Evolutionary conservation across 2,113 vertebrate genomes (phyloP), one percentile per base, ranked within the genome.

Genomic region (Amphiprion percula): DNA sequence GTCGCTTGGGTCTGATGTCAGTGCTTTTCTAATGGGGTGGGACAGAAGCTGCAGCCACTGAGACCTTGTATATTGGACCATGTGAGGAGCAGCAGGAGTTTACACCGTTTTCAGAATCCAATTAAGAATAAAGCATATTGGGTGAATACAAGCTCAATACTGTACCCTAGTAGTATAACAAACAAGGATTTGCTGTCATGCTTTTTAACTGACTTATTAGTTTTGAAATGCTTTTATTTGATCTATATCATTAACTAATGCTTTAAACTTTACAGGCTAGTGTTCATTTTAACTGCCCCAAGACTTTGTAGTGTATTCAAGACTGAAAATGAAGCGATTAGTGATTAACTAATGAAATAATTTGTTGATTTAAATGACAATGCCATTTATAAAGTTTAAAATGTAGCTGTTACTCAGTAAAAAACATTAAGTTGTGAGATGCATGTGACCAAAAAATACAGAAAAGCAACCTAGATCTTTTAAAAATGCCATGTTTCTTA

Each of bases 61-160:
- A 56, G 68, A 66, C 75, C 71, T 24, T 74, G 55, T 37, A 54
- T 58, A 77, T 14, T 83, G 60, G 58, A 30, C 52, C 17, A 7
- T 49, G 70, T 11, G 59, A 65, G 53, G 8, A 1, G 37, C 3
- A 88, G 65, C 75, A 77, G 80, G 83, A 83, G 81, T 53, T 86
- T 80, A 61, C 80, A 85, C 80, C 64, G 33, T 19, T 60, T 62
- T 82, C 71, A 60, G 73, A 76, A 81, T 83, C 80, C 74, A 88
- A 86, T 88, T 88, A 87, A 68, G 59, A 74, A 67, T 77, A 72
- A 54, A 70, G 39, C 41, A 47, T 58, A 30, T 12, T 68, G 74
- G 79, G 15, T 58, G 30, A 79, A 58, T 21, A 61, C 41, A 61
- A 52, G 49, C 75, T 68, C 46, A 52, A 17, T 55, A 44, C 24